Percentiles rank a stretch among this genome's conserved stretches.
These are phyloP conservation scores for Melitaea athalia DNA, from an alignment of 2,888 invertebrate species.

Conservation along the genomic window DNA sequence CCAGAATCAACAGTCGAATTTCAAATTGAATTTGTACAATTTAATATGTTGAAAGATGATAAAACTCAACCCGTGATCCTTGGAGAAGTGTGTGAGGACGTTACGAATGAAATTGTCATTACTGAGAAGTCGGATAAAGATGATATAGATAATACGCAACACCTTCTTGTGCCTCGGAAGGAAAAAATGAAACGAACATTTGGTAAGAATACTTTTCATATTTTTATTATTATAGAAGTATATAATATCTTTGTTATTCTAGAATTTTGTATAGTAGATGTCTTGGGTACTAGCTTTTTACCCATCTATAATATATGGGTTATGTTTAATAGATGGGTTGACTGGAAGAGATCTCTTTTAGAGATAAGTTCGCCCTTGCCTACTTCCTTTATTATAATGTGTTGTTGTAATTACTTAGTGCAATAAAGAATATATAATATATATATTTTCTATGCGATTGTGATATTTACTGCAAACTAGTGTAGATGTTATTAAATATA, in stretches of 20 bases:
- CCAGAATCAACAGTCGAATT: conserved; percentile 65
- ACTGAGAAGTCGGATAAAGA: conserved; percentile 40
- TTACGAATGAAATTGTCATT: conserved; percentile 42
- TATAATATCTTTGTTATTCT: not conserved
- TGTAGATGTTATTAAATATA: too few relatives aligned
- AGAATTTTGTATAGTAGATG: not conserved
- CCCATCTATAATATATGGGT: too few relatives aligned
- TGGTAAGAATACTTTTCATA: conserved; percentile 30
- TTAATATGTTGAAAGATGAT: conserved; percentile 63
- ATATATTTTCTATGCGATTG: too few relatives aligned
- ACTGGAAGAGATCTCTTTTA: too few relatives aligned
- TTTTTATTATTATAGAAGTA: too few relatives aligned
- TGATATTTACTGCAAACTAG: too few relatives aligned
- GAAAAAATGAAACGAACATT: conserved; percentile 40
- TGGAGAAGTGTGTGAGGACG: conserved; percentile 59
- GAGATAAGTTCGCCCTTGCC: too few relatives aligned
- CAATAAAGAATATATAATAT: too few relatives aligned
- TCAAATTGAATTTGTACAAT: conserved; percentile 69
- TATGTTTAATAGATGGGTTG: too few relatives aligned
- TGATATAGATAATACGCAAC: conserved; percentile 51
- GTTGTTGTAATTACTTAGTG: too few relatives aligned
- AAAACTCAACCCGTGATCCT: conserved; percentile 57
- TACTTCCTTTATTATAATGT: too few relatives aligned
- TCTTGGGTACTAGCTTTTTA: too few relatives aligned
- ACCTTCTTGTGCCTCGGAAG: conserved; percentile 53